These are phyloP conservation scores for Thumatha senex DNA, from an alignment of 2,888 invertebrate genomes.

Conservation along the genomic window DNA sequence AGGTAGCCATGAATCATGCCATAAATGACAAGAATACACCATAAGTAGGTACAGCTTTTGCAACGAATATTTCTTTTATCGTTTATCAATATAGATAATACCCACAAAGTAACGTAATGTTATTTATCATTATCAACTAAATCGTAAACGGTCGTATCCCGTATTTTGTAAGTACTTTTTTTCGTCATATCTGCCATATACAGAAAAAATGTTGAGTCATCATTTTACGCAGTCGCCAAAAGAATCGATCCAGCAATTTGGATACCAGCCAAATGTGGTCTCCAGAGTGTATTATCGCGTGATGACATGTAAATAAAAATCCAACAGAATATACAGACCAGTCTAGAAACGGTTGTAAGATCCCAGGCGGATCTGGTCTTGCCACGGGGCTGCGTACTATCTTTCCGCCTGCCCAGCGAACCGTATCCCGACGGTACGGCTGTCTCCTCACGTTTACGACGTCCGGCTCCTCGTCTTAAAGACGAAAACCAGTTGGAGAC, in stretches of 20 bases:
- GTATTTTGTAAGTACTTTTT: too few species aligned
- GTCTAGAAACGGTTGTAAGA: slow-evolving; percentile 80
- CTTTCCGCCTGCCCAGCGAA: slow-evolving; percentile 78
- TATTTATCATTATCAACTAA: slow-evolving; percentile 13
- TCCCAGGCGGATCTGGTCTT: slow-evolving; percentile 85
- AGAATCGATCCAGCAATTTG: slow-evolving; percentile 76
- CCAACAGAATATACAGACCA: slow-evolving; percentile 77
- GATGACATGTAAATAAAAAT: slow-evolving; percentile 29
- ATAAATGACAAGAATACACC: slow-evolving; percentile 17
- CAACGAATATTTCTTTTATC: slow-evolving; percentile 20
- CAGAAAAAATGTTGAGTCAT: slow-evolving; percentile 53
- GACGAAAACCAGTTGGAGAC: slow-evolving; percentile 93
- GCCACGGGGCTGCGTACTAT: slow-evolving; percentile 70
- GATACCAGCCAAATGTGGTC: slow-evolving; percentile 68
- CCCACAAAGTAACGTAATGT: slow-evolving; percentile 16
- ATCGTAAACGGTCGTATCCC: slow-evolving; percentile 13
- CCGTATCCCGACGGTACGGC: slow-evolving; percentile 74
- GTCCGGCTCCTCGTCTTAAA: slow-evolving; percentile 84
- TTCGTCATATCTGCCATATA: neutral
- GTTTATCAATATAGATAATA: slow-evolving; percentile 22
- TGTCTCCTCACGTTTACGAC: slow-evolving; percentile 72
- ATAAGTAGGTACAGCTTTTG: slow-evolving; percentile 8
- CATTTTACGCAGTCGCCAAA: slow-evolving; percentile 62
- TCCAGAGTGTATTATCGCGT: slow-evolving; percentile 52
- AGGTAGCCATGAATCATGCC: slow-evolving; percentile 28